Evolutionary conservation across 2,797 vertebrate species (phyloP).

Genomic region (Holocentrus rufus): DNA sequence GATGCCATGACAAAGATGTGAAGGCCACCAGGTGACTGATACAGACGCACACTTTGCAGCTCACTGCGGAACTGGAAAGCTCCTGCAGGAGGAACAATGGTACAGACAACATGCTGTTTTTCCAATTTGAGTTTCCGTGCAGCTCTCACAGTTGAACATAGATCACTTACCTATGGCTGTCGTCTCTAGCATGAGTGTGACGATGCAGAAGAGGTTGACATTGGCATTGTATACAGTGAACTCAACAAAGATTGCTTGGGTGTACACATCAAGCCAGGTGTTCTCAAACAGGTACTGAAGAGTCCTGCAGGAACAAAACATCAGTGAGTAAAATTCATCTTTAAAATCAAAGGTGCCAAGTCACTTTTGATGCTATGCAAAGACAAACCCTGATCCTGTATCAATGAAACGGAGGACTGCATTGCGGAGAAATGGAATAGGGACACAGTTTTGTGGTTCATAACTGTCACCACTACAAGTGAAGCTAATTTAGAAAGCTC

Average conservation of each 20-base stretch:
- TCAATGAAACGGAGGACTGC: not conserved
- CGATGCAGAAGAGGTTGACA: conserved; percentile 94
- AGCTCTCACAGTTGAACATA: not conserved
- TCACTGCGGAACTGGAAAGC: conserved; percentile 87
- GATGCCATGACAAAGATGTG: conserved; percentile 92
- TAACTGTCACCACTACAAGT: not conserved
- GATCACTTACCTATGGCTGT: conserved; percentile 85
- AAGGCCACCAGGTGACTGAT: conserved; percentile 88
- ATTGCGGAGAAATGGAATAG: not conserved
- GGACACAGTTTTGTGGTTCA: not conserved
- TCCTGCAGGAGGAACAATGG: conserved; percentile 76
- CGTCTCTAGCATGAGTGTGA: conserved; percentile 90
- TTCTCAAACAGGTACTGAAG: conserved; percentile 89
- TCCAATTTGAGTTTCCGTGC: not conserved
- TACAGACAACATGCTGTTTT: not conserved
- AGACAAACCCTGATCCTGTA: not conserved
- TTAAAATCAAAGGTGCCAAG: not conserved
- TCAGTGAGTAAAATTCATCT: not conserved
- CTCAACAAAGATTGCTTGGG: conserved; percentile 92
- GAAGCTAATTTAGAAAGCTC: not conserved
- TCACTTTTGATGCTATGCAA: not conserved
- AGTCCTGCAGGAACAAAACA: conserved; percentile 74
- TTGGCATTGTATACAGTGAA: conserved; percentile 97
- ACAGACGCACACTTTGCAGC: conserved; percentile 89
- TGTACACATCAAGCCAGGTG: conserved; percentile 90